Evolutionary conservation across 2,888 invertebrate genomes (phyloP), one percentile per base, ranked within the genome.

Genomic region (Latheticus oryzae): DNA sequence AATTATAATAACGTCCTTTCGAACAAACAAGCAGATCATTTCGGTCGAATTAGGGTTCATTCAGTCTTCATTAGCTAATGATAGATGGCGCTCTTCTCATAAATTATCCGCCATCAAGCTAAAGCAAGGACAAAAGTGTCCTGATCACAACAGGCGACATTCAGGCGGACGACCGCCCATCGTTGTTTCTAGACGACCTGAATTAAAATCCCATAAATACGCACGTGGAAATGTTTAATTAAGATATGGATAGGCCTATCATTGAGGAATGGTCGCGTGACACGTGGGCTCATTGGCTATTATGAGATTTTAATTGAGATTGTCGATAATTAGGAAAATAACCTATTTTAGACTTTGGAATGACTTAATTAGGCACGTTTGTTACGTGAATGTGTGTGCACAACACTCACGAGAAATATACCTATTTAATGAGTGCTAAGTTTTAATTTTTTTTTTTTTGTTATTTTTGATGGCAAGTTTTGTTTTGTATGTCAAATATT

Each of bases 1-100:
- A 72, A 73, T 73, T 72, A 72, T 72, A 69, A 72, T 71, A 71
- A 70, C 65, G 58, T 23, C 40, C 23, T 53, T 47, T 45, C 30
- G 58, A 62, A 65, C 62, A 66, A 67, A 68, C 67, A 65, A 67
- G 65, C 63, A 60, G 63, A 63, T 62, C 60, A 62, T 57, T 59
- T 62, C 42, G 43, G 32, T 58, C 58, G 61, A 74, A 75, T 76
- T 75, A 75, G 69, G 62, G 65, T 60, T 67, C 72, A 71, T 74
- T 75, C 73, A 73, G 73, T 62, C 61, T 69, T 75, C 73, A 76
- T 76, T 75, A 75, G 72, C 68, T 68, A 67, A 73, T 76, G 75
- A 76, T 76, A 74, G 74, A 76, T 75, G 66, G 63, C 59, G 62
- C 42, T 57, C 45, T 63, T 63, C 58, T 58, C 65, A 66, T 71